A percentile compares a stretch with the other conserved stretches of the same genome.
phyloP scores from a whole-genome alignment of 1,140 invertebrate species.

The Pissodes strobi region DNA sequence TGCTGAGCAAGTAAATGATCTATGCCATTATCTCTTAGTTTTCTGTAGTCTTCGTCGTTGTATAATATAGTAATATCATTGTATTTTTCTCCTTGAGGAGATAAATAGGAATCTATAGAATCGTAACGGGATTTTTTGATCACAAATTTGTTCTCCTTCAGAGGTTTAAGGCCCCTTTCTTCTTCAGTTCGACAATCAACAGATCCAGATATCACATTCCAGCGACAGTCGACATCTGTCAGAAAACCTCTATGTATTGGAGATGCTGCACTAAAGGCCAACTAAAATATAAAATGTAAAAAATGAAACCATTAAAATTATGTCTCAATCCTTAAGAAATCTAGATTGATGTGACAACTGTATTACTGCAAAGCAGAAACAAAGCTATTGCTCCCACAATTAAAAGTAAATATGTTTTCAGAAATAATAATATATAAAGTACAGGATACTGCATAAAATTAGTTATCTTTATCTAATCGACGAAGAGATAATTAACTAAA shows the following conservation, averaged over 20 bases:
- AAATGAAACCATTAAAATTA: no score
- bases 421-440: no score
- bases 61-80: constrained; percentile 91
- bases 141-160: constrained; percentile 77
- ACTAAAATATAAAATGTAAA: constrained; percentile 61
- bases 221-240: constrained; percentile 95
- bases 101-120: constrained; percentile 96
- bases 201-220: constrained; percentile 92
- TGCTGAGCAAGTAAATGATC: constrained; percentile 91
- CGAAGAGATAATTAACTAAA: no score
- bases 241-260: constrained; percentile 93
- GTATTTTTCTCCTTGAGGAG: constrained; percentile 82
- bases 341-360: no score
- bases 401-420: no score
- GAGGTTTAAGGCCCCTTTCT: constrained; percentile 83
- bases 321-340: no score
- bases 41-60: constrained; percentile 80
- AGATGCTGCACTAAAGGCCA: constrained; percentile 95
- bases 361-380: no score
- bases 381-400: no score
- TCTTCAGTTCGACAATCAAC: constrained; percentile 95
- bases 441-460: no score
- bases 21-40: constrained; percentile 84
- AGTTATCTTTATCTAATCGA: no score
- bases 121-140: constrained; percentile 98